Conservation (phyloP, 2,888 invertebrate species). For the Spialia ferax region DNA sequence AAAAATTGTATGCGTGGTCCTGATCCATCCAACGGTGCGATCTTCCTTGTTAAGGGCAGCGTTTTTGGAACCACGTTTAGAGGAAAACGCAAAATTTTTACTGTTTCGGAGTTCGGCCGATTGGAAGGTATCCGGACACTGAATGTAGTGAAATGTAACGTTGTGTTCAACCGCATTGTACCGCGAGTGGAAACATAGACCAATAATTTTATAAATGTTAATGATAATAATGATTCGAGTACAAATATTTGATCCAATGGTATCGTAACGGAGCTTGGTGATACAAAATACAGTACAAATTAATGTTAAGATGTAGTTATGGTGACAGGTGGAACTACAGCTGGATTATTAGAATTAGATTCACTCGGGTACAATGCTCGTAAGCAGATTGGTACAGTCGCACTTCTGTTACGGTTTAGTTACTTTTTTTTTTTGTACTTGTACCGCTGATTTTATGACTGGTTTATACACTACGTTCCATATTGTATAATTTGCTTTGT, state of each 20-base stretch:
- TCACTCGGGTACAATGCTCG: slow-evolving; percentile 78
- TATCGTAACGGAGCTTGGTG: slow-evolving; percentile 74
- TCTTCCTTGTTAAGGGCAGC: slow-evolving; percentile 57
- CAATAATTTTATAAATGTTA: slow-evolving; percentile 53
- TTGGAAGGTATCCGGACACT: slow-evolving; percentile 55
- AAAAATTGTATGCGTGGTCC: slow-evolving; percentile 79
- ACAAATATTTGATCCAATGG: slow-evolving; percentile 74
- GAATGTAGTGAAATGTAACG: slow-evolving; percentile 77
- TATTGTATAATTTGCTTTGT: not conserved
- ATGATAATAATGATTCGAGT: slow-evolving; percentile 58
- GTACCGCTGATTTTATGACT: slow-evolving; percentile 27
- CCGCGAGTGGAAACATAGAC: slow-evolving; percentile 67
- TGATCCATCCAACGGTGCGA: slow-evolving; percentile 51
- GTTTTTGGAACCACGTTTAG: slow-evolving; percentile 64
- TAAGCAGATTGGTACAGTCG: slow-evolving; percentile 73
- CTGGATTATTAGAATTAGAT: slow-evolving; percentile 57
- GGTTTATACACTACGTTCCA: slow-evolving; percentile 16
- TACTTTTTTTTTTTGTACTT: slow-evolving; percentile 26
- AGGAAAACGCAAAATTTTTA: slow-evolving; percentile 63
- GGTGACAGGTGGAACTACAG: slow-evolving; percentile 61
- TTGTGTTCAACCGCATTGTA: slow-evolving; percentile 81
- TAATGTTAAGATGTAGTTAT: slow-evolving; percentile 78
- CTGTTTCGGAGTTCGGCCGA: slow-evolving; percentile 63
- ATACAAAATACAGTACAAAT: slow-evolving; percentile 80
- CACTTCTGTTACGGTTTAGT: slow-evolving; percentile 55